Evolutionary conservation across 2,797 vertebrate genomes (phyloP).

Genomic region (Sebastes alutus): DNA sequence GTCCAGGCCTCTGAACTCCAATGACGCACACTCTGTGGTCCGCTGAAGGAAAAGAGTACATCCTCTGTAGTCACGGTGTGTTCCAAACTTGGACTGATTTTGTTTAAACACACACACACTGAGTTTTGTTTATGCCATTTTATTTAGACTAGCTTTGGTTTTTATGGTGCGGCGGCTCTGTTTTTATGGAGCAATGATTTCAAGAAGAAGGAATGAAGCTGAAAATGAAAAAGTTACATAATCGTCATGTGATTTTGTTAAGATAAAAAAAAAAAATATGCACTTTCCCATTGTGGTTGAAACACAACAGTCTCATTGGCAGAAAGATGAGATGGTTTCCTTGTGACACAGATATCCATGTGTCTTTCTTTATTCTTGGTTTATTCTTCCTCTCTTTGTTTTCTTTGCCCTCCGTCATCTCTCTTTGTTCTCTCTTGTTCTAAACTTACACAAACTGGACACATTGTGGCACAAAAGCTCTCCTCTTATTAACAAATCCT

Average conservation of each 20-base stretch:
- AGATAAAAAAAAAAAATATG: neutral
- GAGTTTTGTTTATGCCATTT: constrained; percentile 50
- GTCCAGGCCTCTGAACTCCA: constrained; percentile 37
- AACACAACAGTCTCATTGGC: constrained; percentile 3
- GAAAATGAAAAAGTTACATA: neutral
- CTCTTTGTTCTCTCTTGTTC: constrained; percentile 4
- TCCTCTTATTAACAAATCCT: constrained; percentile 56
- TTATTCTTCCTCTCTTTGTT: constrained; percentile 3
- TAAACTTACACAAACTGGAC: constrained; percentile 31
- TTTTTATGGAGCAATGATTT: constrained; percentile 29
- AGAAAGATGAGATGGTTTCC: constrained; percentile 3
- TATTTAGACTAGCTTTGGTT: constrained; percentile 54
- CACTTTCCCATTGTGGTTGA: neutral
- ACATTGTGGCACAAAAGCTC: constrained; percentile 35
- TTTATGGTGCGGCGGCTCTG: constrained; percentile 18
- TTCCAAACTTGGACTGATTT: constrained; percentile 39
- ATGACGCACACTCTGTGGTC: constrained; percentile 60
- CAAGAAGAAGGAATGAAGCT: constrained; percentile 2
- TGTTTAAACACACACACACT: constrained; percentile 36
- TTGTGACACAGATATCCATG: constrained; percentile 1
- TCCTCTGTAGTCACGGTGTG: constrained; percentile 39
- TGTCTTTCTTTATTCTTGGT: constrained; percentile 3
- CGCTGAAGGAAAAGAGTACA: constrained; percentile 52
- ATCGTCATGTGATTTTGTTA: constrained; percentile 6
- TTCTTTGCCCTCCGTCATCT: constrained; percentile 2